Evolutionary conservation across 2,113 vertebrate genomes (phyloP).

Genomic region (Lepisosteus oculatus): DNA sequence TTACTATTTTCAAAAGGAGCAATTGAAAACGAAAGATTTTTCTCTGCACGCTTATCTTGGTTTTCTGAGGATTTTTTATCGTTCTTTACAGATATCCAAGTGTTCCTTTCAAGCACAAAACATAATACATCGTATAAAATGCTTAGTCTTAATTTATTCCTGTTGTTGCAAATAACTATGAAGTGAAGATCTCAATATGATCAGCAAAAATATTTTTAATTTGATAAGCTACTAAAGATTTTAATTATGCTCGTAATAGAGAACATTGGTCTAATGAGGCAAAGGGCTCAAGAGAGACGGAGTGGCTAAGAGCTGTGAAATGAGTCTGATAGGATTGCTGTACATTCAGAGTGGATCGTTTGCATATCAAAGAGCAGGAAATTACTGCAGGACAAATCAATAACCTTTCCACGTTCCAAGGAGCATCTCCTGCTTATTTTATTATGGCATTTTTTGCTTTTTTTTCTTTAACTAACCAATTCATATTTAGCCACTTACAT

Average conservation of each 20-base stretch:
- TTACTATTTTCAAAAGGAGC: conserved; percentile 64
- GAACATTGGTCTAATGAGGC: conserved; percentile 99
- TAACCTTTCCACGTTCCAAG: conserved; percentile 88
- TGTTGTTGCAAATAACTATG: conserved; percentile 98
- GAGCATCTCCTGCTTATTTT: conserved; percentile 38
- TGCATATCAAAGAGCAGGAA: conserved; percentile 99
- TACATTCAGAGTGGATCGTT: conserved; percentile 98
- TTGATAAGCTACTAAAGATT: conserved; percentile 99
- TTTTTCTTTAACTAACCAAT: too few relatives aligned
- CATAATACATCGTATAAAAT: conserved; percentile 60
- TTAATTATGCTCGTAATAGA: conserved; percentile 99
- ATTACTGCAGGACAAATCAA: conserved; percentile 99
- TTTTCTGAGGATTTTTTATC: conserved; percentile 55
- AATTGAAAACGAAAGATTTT: conserved; percentile 62
- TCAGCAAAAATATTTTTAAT: conserved; percentile 99
- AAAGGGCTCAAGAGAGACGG: conserved; percentile 92
- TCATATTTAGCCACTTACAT: too few relatives aligned
- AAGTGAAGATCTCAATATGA: conserved; percentile 98
- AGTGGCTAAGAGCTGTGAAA: conserved; percentile 99
- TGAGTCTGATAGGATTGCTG: conserved; percentile 99
- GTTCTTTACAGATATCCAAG: conserved; percentile 63
- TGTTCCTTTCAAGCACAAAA: conserved; percentile 60
- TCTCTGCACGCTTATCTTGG: conserved; percentile 65
- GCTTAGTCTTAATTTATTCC: conserved; percentile 98
- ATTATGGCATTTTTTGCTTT: too few relatives aligned